Evolutionary conservation across 2,797 vertebrate species (phyloP), one percentile per base, ranked within the genome.

Genomic region (Oryzias dopingdopingensis): DNA sequence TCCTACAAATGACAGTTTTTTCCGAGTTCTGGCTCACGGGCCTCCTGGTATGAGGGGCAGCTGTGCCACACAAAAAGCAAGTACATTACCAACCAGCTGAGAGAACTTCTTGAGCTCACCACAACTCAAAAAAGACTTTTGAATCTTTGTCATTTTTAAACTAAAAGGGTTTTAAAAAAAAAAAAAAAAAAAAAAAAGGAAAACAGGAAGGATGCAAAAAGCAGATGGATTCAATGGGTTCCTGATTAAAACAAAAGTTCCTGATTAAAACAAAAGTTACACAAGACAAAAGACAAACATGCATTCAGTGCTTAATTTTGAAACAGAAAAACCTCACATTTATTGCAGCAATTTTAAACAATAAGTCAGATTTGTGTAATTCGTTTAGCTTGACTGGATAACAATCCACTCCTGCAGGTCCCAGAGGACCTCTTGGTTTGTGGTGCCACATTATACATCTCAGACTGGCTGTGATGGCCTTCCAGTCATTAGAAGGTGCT

Each of bases 71-170:
- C 78, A 74, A 75, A 75, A 80, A 81, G 70, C 62, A 76, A 65
- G 32, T 32, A 60, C 88, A 90, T 89, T 88, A 86, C 80, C 83
- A 90, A 85, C 76, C 88, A 88, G 84, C 86, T 88, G 86, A 87
- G 65, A 70, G 46, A 7, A 48, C 58, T 72, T 74, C 32, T 61
- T 76, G 72, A 78, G 66, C 56, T 69, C 41, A 0, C 52, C 58
- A 80, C 81, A 87, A 88, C 84, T 77, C 62, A 56, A 67, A 59
- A 45, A 52, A 29, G 5, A 70, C 37, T 74, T 60, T 57, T 61
- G 58, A 83, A 65, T 55, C 59, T 58, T 54, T 14, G 49, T 51
- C 57, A 76, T 74, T 63, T 59, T 53, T 62, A 65, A 77, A 82
- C 22, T 44, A 63, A 53, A 51, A 65, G 67, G 12, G 40, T n/a